These are phyloP conservation scores for Sphaeramia orbicularis DNA, from an alignment of 2,797 vertebrate species.

Conservation along the genomic window DNA sequence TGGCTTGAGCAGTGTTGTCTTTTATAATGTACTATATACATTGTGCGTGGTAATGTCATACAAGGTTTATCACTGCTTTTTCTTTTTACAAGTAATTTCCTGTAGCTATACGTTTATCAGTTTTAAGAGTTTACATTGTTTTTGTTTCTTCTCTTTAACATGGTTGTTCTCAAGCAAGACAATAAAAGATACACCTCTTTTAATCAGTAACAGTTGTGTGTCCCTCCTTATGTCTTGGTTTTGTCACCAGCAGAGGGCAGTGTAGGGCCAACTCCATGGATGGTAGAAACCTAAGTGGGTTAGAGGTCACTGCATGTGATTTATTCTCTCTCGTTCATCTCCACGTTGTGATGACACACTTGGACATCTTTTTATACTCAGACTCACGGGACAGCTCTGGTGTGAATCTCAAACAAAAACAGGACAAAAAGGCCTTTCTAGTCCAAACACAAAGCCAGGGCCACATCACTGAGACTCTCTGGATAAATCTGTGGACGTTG, in stretches of 20 bases:
- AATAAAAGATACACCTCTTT: not conserved
- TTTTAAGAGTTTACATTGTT: not conserved
- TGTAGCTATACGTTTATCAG: conserved; percentile 4
- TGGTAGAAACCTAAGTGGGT: conserved; percentile 11
- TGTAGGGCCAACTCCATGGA: conserved; percentile 10
- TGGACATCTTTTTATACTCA: conserved; percentile 13
- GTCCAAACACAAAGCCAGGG: conserved; percentile 5
- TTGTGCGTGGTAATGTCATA: conserved; percentile 47
- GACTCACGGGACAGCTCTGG: not conserved
- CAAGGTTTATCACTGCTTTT: conserved; percentile 14
- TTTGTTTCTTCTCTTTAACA: not conserved
- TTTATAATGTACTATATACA: conserved; percentile 30
- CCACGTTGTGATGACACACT: not conserved
- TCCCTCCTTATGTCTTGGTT: conserved; percentile 4
- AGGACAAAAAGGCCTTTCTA: not conserved
- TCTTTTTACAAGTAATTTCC: not conserved
- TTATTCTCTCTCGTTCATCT: conserved; percentile 28
- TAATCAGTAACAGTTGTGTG: conserved; percentile 1
- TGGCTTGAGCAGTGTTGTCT: conserved; percentile 4
- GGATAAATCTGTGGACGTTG: not conserved
- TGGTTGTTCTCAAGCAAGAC: not conserved
- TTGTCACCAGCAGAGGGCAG: conserved; percentile 60
- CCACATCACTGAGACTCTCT: conserved; percentile 8
- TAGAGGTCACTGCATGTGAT: conserved; percentile 47
- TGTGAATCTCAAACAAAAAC: conserved; percentile 10